Evolutionary conservation across 2,797 vertebrate species (phyloP), one percentile per base, ranked within the genome.

Genomic region (Micropoecilia bifurca): DNA sequence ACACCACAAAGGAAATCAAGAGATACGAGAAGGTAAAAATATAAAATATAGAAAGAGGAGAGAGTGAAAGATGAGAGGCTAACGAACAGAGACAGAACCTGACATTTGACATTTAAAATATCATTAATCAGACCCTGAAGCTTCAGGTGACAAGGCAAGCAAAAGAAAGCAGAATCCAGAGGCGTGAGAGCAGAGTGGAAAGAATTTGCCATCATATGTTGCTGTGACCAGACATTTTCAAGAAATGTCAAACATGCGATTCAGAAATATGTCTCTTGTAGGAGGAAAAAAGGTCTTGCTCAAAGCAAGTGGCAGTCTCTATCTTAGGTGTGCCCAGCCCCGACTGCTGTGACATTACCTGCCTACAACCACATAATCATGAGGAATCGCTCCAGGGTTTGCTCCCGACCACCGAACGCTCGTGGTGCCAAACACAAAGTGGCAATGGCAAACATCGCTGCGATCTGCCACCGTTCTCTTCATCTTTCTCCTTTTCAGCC

Each of bases 311-410:
- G 4, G 78, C 80, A 76, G 81, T 83, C 79, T 81, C 82, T 13
- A 68, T 87, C 87, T 85, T 76, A 45, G 33, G 76, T 87, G 88
- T 83, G 86, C 91, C 88, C 82, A 79, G 90, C 82, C 77, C 81
- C 86, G 84, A 85, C 91, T 90, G 88, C 88, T 87, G 91, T 93
- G 94, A 95, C 94, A 95, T 94, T 93, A 94, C 94, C 95, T 95
- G 94, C 91, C 94, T 88, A 90, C 87, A 82, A 85, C 86, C 91
- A 88, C 92, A 92, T 95, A 95, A 96, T 95, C 93, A 94, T 95
- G 95, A 96, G 95, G 89, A 96, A 96, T 96, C 85, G 78, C 93
- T 90, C 66, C 53, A 76, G 85, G 83, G 76, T 77, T 87, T 57
- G 72, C 83, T 61, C 47, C 81, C 77, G 80, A 89, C 81, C 75